A percentile compares a stretch with the other conserved stretches of the same genome.
Conservation (phyloP, 2,888 invertebrate genomes). For the Tipula vernalis region DNA sequence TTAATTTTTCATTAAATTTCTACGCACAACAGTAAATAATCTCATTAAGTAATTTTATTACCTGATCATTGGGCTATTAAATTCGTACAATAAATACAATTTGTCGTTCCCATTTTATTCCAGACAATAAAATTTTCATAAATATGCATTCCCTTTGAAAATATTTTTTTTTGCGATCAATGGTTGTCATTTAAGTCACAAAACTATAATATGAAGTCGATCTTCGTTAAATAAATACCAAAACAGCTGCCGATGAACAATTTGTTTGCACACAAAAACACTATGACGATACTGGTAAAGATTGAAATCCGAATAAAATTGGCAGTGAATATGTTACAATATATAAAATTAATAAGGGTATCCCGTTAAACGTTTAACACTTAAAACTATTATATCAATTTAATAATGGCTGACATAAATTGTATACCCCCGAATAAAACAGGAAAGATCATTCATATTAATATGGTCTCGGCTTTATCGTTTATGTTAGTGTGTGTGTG, state of each 20-base stretch:
- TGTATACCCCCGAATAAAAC: background rate
- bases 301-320: background rate
- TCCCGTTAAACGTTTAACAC: background rate
- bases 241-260: background rate
- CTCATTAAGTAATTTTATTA: constrained; percentile 4
- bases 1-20: background rate
- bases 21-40: background rate
- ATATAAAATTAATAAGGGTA: background rate
- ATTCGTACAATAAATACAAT: background rate
- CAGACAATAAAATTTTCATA: background rate
- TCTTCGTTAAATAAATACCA: background rate
- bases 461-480: background rate
- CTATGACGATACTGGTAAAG: background rate
- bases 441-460: background rate
- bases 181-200: background rate
- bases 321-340: background rate
- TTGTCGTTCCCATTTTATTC: constrained; percentile 4
- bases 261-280: background rate
- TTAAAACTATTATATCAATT: background rate
- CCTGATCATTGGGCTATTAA: constrained; percentile 4
- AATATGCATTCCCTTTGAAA: background rate
- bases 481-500: background rate
- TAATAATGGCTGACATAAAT: background rate
- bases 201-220: background rate
- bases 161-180: background rate